Evolutionary conservation across 2,888 invertebrate genomes (phyloP), one percentile per base, ranked within the genome.

Genomic region (Lithosia quadra): DNA sequence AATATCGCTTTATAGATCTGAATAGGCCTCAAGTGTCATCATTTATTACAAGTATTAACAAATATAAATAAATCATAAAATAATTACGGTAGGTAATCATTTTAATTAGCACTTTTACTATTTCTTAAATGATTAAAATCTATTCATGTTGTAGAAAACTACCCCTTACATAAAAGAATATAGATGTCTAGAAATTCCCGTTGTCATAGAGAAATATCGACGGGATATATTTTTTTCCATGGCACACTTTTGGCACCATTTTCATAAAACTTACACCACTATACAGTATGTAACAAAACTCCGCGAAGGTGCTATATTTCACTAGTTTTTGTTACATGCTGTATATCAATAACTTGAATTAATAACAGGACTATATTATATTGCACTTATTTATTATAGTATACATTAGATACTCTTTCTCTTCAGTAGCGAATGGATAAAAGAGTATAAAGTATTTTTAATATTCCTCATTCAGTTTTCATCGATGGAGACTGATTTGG

Each of bases 361-460:
- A 55, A 55, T 28, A 39, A 39, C 67, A 72, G 66, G 68, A 77
- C 39, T 67, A 75, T 70, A 13, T 68, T 77, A 11, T 76, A 80
- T 79, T 84, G 75, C 79, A 78, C 78, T 67, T 76, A 76, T 24
- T 68, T 34, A 53, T 65, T 57, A 34, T 63, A 70, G 60, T 70
- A 84, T 82, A 84, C 86, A 78, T 90, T 84, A 75, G 67, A 84
- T 90, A 90, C 88, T 85, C 91, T 91, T 91, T 84, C 85, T 82
- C 85, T 90, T 91, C 91, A 62, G 68, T 43, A 83, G 79, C 86
- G 88, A 88, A 86, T 86, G 67, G 58, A 70, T 78, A 89, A 87
- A 92, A 92, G 91, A 88, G 88, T 90, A 90, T 84, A 80, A 91
- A 92, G 90, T 88, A 88, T 77, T 76, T n/a, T 55, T 55, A 49